These are phyloP conservation scores for Gadopsis bispinosus DNA, from an alignment of 2,797 vertebrate genomes.

Conservation along the genomic window DNA sequence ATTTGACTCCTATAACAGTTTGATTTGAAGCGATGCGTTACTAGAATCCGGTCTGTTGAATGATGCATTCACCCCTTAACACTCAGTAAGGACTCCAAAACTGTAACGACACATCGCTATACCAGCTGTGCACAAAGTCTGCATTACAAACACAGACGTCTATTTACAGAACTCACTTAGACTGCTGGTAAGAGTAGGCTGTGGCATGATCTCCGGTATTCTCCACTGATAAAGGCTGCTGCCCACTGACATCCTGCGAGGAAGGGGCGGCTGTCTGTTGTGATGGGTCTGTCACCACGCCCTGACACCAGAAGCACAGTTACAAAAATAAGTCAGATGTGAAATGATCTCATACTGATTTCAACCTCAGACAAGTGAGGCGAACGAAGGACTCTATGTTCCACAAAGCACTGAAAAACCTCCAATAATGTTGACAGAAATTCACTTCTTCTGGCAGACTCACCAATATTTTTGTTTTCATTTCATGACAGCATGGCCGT, in stretches of 20 bases:
- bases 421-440: conserved; percentile 20
- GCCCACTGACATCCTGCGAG: conserved; percentile 94
- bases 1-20: too few relatives aligned
- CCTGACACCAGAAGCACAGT: conserved; percentile 81
- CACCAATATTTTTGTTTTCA: background rate
- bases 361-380: background rate
- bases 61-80: too few relatives aligned
- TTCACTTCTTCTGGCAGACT: background rate
- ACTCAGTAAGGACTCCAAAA: too few relatives aligned
- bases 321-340: background rate
- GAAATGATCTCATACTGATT: background rate
- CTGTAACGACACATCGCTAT: too few relatives aligned
- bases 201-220: conserved; percentile 91
- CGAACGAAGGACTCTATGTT: background rate
- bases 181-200: conserved; percentile 95
- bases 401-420: background rate
- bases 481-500: background rate
- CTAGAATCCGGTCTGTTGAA: too few relatives aligned
- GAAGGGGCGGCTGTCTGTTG: conserved; percentile 93
- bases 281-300: conserved; percentile 95
- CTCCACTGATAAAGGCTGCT: conserved; percentile 95
- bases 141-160: background rate
- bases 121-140: too few relatives aligned
- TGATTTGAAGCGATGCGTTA: too few relatives aligned
- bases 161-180: conserved; percentile 88